A percentile compares a stretch with the other conserved stretches of the same genome.
Evolutionary conservation across 2,797 vertebrate genomes (phyloP).

Genomic region (Rhinoraja longicauda): DNA sequence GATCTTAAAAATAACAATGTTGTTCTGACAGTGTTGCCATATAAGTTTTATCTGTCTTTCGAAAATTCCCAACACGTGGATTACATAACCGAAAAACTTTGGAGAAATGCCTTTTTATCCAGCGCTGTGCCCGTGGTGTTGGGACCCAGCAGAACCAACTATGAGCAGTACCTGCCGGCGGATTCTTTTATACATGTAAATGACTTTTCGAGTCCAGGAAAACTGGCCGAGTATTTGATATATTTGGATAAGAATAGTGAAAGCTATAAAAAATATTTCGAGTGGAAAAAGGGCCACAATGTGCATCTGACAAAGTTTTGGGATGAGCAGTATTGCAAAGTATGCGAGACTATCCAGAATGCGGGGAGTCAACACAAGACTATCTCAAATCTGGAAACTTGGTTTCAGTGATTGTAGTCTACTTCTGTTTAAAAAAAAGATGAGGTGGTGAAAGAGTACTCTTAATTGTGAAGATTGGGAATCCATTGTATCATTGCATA

Average conservation of each 20-base stretch:
- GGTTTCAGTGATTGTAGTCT: constrained; percentile 50
- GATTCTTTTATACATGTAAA: constrained; percentile 87
- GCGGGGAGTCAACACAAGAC: constrained; percentile 50
- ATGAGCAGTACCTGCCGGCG: constrained; percentile 78
- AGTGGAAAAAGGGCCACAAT: constrained; percentile 70
- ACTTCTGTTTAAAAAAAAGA: not conserved
- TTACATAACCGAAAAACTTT: constrained; percentile 92
- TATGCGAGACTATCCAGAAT: constrained; percentile 57
- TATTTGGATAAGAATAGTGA: constrained; percentile 62
- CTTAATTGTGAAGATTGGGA: too few relatives aligned
- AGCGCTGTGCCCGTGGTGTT: constrained; percentile 78
- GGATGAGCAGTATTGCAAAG: constrained; percentile 76
- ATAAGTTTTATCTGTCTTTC: constrained; percentile 90
- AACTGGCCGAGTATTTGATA: constrained; percentile 73
- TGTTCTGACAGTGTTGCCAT: constrained; percentile 61
- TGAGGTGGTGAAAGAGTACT: too few relatives aligned
- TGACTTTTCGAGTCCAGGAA: constrained; percentile 68
- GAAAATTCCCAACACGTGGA: constrained; percentile 89
- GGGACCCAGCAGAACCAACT: constrained; percentile 76
- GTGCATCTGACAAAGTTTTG: constrained; percentile 69
- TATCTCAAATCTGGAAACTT: constrained; percentile 54
- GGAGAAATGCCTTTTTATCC: constrained; percentile 74
- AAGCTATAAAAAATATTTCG: constrained; percentile 67
- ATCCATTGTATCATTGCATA: not conserved
- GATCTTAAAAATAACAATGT: constrained; percentile 55